These are phyloP conservation scores for Ophonus ardosiacus DNA, from an alignment of 2,888 invertebrate species.

Conservation along the genomic window DNA sequence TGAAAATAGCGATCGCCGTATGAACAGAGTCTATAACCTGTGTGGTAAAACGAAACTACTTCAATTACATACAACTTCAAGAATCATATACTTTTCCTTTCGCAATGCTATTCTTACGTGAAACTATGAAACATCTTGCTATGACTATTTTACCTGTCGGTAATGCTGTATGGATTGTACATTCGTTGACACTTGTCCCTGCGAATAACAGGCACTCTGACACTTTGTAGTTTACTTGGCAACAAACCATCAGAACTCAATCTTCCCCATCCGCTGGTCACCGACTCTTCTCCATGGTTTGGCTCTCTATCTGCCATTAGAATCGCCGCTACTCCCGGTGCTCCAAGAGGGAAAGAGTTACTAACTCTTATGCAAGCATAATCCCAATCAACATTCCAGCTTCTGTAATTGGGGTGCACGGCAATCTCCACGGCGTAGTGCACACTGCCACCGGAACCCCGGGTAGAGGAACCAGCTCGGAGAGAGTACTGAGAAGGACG, in stretches of 20 bases:
- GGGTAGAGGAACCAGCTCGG: background rate
- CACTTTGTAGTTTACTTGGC: constrained; percentile 70
- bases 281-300: background rate
- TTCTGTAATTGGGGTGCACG: background rate
- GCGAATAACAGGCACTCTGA: constrained; percentile 69
- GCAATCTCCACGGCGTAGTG: constrained; percentile 1
- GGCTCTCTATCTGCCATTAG: background rate
- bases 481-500: background rate
- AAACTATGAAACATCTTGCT: no score
- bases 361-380: background rate
- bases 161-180: no score
- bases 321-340: constrained; percentile 61
- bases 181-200: constrained; percentile 69
- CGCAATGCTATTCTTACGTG: no score
- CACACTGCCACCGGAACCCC: background rate
- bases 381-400: background rate
- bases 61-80: no score
- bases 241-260: background rate
- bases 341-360: constrained; percentile 33
- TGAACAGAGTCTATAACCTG: no score
- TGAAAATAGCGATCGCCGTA: no score
- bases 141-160: constrained; percentile 65
- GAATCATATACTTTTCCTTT: no score
- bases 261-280: constrained; percentile 28
- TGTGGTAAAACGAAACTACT: no score